Evolutionary conservation across 2,797 vertebrate species (phyloP).

Genomic region (Labroides dimidiatus): DNA sequence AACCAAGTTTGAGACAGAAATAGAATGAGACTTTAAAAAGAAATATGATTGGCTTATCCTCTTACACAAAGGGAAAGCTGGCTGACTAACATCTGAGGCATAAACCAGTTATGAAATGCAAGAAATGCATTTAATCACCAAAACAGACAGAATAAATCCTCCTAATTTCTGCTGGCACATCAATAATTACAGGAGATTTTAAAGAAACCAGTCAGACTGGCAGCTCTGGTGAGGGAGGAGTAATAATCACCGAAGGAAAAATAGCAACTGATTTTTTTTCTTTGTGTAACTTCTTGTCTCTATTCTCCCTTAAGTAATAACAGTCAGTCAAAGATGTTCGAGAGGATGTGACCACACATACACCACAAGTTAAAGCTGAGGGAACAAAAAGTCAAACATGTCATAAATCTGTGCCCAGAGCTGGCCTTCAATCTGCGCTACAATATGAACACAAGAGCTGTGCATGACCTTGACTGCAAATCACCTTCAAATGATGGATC

Average conservation of each 20-base stretch:
- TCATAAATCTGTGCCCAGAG: background rate
- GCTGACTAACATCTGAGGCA: too few relatives aligned
- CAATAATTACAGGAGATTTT: background rate
- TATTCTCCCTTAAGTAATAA: background rate
- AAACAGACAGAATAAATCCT: background rate
- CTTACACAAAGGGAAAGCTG: too few relatives aligned
- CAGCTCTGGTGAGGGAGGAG: constrained; percentile 1
- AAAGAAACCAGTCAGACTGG: constrained; percentile 21
- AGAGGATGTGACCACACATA: background rate
- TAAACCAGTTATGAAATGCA: too few relatives aligned
- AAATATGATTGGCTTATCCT: too few relatives aligned
- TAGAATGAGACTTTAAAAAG: too few relatives aligned
- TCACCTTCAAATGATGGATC: background rate
- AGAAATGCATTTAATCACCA: too few relatives aligned
- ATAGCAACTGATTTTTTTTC: background rate
- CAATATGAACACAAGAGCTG: background rate
- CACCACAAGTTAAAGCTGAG: background rate
- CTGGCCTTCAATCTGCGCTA: background rate
- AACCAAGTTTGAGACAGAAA: too few relatives aligned
- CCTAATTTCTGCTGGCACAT: background rate
- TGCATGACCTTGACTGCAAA: background rate
- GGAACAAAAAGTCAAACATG: background rate
- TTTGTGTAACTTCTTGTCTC: background rate
- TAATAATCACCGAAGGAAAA: constrained; percentile 3
- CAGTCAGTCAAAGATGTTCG: background rate